Conservation (phyloP, 2,888 invertebrate species). For the Tiliacea aurago region DNA sequence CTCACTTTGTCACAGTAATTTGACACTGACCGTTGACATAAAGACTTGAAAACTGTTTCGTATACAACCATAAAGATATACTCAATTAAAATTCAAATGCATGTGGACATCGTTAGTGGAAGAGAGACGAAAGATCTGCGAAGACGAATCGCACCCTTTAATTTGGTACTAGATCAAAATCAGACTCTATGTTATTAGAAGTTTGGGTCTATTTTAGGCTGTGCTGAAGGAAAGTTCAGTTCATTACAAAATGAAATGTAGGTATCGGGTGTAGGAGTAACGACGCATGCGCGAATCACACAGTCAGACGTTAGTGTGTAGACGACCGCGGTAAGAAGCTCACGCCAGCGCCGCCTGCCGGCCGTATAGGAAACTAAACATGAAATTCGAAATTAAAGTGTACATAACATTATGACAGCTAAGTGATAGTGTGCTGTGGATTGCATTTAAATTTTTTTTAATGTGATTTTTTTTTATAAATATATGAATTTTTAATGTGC, state of each 20-base stretch:
- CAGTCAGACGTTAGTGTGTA: conserved; percentile 78
- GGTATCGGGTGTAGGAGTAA: conserved; percentile 68
- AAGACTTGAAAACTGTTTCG: conserved; percentile 55
- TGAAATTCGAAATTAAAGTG: conserved; percentile 82
- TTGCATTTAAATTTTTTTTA: conserved; percentile 54
- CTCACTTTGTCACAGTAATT: conserved; percentile 17
- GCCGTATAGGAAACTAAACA: conserved; percentile 72
- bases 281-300: conserved; percentile 81
- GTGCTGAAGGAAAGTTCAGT: conserved; percentile 70
- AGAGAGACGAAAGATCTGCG: conserved; percentile 73
- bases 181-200: conserved; percentile 38
- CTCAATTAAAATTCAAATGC: conserved; percentile 81
- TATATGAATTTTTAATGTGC: conserved; percentile 75
- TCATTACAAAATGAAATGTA: conserved; percentile 85
- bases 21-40: conserved; percentile 26
- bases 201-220: conserved; percentile 62
- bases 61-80: conserved; percentile 50
- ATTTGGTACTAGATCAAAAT: conserved; percentile 45
- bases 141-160: conserved; percentile 76
- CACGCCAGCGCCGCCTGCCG: conserved; percentile 76
- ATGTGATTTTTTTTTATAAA: conserved; percentile 72
- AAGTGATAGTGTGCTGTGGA: conserved; percentile 62
- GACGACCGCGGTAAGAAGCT: conserved; percentile 72
- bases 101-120: conserved; percentile 72
- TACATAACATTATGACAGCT: conserved; percentile 61